Evolutionary conservation across 2,113 vertebrate genomes (phyloP), one percentile per base, ranked within the genome.

Genomic region (Perccottus glenii): DNA sequence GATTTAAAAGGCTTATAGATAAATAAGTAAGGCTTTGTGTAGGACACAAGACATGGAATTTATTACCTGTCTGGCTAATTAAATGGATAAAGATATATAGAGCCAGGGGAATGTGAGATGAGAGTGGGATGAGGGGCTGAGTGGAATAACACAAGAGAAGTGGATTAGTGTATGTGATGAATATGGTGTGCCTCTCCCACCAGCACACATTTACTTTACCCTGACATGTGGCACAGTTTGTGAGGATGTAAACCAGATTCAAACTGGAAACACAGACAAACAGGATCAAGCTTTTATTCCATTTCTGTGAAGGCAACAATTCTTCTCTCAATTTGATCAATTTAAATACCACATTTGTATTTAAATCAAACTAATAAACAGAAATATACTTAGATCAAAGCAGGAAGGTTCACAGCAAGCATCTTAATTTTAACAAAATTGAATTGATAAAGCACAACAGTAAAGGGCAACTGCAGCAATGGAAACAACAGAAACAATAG

Each of bases 1-100:
- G 50, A 78, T 77, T 64, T 83, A 64, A 80, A 87, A 78, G 65
- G 64, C 75, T 48, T 57, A 77, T 64, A 60, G 73, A 82, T 75
- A 78, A 81, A 89, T 85, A 88, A 89, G 85, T 85, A 77, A 89
- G 81, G 15, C 32, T 35, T 67, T 40, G 15, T 68, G 68, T 36
- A 63, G 70, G 48, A 68, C 59, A 59, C 16, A 67, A 68, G 78
- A 86, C 43, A 11, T 64, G 60, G 63, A 79, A 91, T 92, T 88
- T 92, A 92, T 91, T 84, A 85, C 79, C 83, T 86, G 79, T 91
- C 87, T 64, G 11, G 84, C 87, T 92, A 93, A 93, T 91, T 88
- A 90, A 91, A 89, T 87, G 84, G 82, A 78, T 81, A 62, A 78
- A 88, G 88, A 90, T 88, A 87, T 90, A 89, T 85, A 42, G 75